These are phyloP conservation scores for Cotesia typhae DNA, from an alignment of 1,140 invertebrate species.

Conservation along the genomic window DNA sequence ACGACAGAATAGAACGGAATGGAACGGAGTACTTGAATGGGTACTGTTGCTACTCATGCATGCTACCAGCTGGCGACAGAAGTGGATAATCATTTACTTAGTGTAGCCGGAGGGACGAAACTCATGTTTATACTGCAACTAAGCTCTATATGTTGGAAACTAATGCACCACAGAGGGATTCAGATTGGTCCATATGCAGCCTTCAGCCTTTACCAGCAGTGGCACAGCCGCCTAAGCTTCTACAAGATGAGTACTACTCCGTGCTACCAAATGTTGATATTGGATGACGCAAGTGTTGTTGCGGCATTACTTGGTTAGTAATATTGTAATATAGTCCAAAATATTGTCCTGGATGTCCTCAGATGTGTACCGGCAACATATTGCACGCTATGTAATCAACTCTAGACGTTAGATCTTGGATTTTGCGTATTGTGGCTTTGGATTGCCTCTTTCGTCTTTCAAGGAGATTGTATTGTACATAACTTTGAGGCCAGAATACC, in stretches of 20 bases:
- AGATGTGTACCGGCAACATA: neutral
- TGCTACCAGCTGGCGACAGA: neutral
- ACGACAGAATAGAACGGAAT: neutral
- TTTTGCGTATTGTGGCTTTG: too few relatives aligned
- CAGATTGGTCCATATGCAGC: too few relatives aligned
- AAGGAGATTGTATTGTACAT: too few relatives aligned
- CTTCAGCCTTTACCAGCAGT: too few relatives aligned
- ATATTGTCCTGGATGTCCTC: neutral
- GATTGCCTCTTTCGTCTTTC: too few relatives aligned
- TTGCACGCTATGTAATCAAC: neutral
- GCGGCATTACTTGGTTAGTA: neutral
- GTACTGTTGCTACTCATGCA: neutral
- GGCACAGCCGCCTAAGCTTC: too few relatives aligned
- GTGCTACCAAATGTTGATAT: neutral
- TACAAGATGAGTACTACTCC: neutral
- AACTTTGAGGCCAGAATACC: too few relatives aligned
- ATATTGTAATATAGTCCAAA: slow-evolving; percentile 5
- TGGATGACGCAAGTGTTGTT: slow-evolving; percentile 2
- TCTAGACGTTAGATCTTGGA: too few relatives aligned
- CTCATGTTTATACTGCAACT: neutral
- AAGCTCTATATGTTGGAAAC: too few relatives aligned
- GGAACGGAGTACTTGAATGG: neutral
- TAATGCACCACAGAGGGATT: too few relatives aligned
- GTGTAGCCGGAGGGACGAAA: neutral
- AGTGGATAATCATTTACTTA: slow-evolving; percentile 19